Base-by-base conservation (phyloP, 37 sponge, comb jelly and placozoan genomes). In the Diacarnus erythraeanus region DNA sequence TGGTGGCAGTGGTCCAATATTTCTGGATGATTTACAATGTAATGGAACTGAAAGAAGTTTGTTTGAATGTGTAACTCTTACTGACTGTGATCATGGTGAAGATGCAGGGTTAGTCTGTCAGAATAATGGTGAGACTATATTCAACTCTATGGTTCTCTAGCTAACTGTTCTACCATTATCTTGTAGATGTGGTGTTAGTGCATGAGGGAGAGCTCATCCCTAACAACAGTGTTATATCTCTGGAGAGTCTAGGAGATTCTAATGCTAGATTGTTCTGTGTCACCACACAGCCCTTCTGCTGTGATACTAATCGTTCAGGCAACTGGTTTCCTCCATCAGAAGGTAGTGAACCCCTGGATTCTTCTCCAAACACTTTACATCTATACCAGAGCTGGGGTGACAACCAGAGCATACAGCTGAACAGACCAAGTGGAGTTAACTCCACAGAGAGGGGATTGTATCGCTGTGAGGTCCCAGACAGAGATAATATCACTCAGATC, bases 381-480 rank as follows among this genome's bases (percentile, higher is more conserved):
- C 71, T 74, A 34, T 54, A 74, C 56, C 38, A 33, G 20, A 74
- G 74, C 56, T 54, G 57, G 57, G 41, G 36, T 1, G 36, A 74
- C 31, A 35, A 65, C 35, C 66, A 65, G 66, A 65, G 66, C 57
- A 56, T 54, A 74, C 74, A 29, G 41, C 23, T 74, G 35, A 21
- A 33, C 74, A 40, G 38, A 47, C 38, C 36, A 22, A 56, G 66
- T 54, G 74, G 18, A 74, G 20, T 18, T 1, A 22, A 2, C 35
- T 40, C 42, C 36, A 27, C 6, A 5, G 71, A 40, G 57, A 22
- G 23, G 21, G 74, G 74, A n/a, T 21, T 54, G 35, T 74, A 74
- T 43, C 54, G 36, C 29, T 74, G 74, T 41, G 71, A 71, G 42
- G 43, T 71, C 30, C 43, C 71, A 40, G 71, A 71, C 42, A 39